Evolutionary conservation across 2,113 vertebrate species (phyloP).

Genomic region (Lucifuga dentata): DNA sequence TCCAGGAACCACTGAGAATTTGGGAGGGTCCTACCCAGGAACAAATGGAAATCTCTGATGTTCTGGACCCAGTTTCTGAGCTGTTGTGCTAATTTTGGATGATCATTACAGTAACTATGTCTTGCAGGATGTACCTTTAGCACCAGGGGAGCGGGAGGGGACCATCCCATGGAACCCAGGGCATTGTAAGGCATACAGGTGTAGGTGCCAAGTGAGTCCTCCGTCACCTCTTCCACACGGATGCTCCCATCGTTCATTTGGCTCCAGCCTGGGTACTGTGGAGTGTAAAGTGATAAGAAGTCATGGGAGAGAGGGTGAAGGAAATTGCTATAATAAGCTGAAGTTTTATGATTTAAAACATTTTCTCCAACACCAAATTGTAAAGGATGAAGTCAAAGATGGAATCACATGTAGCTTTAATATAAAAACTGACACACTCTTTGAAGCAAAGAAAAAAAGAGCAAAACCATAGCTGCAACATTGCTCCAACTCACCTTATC

Average conservation of each 20-base stretch:
- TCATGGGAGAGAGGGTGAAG: too few relatives aligned
- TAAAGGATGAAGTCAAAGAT: neutral
- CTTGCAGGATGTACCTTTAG: slow-evolving; percentile 88
- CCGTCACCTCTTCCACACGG: slow-evolving; percentile 96
- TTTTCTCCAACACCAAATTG: too few relatives aligned
- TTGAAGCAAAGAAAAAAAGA: slow-evolving; percentile 20
- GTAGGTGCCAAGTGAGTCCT: slow-evolving; percentile 98
- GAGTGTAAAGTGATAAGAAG: too few relatives aligned
- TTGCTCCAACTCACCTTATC: slow-evolving; percentile 87
- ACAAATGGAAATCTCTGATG: neutral
- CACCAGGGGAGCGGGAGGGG: slow-evolving; percentile 95
- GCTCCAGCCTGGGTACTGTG: slow-evolving; percentile 94
- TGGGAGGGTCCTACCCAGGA: slow-evolving; percentile 91
- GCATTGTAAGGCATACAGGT: slow-evolving; percentile 99
- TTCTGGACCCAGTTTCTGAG: neutral
- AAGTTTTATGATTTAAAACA: too few relatives aligned
- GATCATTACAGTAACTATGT: neutral
- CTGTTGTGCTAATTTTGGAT: neutral
- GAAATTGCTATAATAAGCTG: too few relatives aligned
- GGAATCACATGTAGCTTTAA: neutral
- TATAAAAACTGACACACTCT: neutral
- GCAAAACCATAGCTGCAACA: slow-evolving; percentile 4
- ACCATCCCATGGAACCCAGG: slow-evolving; percentile 98
- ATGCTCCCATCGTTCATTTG: slow-evolving; percentile 96
- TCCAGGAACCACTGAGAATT: slow-evolving; percentile 99